Evolutionary conservation across 2,797 vertebrate genomes (phyloP).

Genomic region (Sternarchorhynchus goeldii): DNA sequence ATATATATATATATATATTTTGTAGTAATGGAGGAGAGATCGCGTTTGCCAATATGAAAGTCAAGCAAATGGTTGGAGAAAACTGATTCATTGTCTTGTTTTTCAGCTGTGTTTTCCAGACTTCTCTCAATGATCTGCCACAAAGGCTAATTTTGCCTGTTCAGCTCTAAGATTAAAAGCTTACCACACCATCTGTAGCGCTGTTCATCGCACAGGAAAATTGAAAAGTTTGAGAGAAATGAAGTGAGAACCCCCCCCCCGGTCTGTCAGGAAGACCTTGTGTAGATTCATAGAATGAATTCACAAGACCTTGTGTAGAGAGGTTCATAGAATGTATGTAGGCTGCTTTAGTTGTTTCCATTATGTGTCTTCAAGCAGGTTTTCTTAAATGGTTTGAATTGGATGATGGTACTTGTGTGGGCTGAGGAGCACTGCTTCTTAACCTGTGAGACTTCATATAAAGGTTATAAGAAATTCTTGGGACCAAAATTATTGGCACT

Average conservation of each 20-base stretch:
- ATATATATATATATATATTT: not conserved
- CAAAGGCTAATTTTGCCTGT: slow-evolving; percentile 65
- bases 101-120: slow-evolving; percentile 53
- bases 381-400: slow-evolving; percentile 25
- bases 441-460: not conserved
- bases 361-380: not conserved
- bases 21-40: slow-evolving; percentile 21
- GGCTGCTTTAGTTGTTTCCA: slow-evolving; percentile 2
- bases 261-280: slow-evolving; percentile 24
- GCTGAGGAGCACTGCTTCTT: not conserved
- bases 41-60: slow-evolving; percentile 33
- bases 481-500: slow-evolving; percentile 20
- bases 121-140: slow-evolving; percentile 67
- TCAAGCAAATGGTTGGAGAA: slow-evolving; percentile 42
- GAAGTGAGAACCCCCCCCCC: slow-evolving; percentile 15
- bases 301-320: too few species aligned
- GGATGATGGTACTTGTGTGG: not conserved
- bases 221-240: slow-evolving; percentile 58
- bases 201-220: slow-evolving; percentile 66
- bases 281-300: slow-evolving; percentile 23
- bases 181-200: slow-evolving; percentile 74
- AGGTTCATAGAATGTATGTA: slow-evolving; percentile 30
- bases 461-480: slow-evolving; percentile 2
- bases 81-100: slow-evolving; percentile 51
- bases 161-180: slow-evolving; percentile 64